A percentile compares a stretch with the other conserved stretches of the same genome.
These are phyloP conservation scores for Hydroisotoma schaefferi DNA, from an alignment of 2,888 invertebrate species.

Conservation along the genomic window DNA sequence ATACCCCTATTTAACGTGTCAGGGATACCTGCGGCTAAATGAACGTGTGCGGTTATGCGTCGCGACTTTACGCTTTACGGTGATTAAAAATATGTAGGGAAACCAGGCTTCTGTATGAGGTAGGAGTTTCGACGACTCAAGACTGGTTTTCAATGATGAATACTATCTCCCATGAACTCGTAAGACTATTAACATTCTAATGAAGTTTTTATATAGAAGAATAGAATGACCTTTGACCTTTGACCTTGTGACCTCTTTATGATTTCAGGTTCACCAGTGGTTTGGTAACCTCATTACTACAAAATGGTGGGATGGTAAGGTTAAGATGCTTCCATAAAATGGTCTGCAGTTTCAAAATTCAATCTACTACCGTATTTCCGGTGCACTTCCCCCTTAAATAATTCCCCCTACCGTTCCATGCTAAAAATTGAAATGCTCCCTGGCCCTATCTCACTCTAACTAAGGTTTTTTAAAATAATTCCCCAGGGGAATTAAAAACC, in stretches of 20 bases:
- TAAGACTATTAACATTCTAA: conserved; percentile 5
- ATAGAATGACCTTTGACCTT: neutral
- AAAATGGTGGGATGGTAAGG: conserved; percentile 38
- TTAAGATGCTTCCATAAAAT: neutral
- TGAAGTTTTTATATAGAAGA: neutral
- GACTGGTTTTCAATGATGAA: conserved; percentile 30
- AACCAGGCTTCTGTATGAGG: conserved; percentile 21
- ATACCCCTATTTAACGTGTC: too few species aligned
- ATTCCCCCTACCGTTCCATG: too few species aligned
- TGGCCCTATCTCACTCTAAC: too few species aligned
- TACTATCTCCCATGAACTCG: conserved; percentile 38
- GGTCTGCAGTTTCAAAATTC: neutral
- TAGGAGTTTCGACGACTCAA: conserved; percentile 25
- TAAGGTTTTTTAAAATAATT: too few species aligned
- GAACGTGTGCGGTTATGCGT: too few species aligned
- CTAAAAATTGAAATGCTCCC: too few species aligned
- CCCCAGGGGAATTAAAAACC: neutral
- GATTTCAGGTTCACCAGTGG: conserved; percentile 26
- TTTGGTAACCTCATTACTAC: conserved; percentile 39
- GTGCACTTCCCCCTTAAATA: too few species aligned
- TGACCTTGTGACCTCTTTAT: neutral
- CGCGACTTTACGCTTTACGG: conserved; percentile 41
- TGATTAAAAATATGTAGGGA: neutral
- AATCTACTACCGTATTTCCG: neutral
- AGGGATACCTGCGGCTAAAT: too few species aligned